Base-by-base conservation (phyloP, 2,113 vertebrate species). In the Solea senegalensis region DNA sequence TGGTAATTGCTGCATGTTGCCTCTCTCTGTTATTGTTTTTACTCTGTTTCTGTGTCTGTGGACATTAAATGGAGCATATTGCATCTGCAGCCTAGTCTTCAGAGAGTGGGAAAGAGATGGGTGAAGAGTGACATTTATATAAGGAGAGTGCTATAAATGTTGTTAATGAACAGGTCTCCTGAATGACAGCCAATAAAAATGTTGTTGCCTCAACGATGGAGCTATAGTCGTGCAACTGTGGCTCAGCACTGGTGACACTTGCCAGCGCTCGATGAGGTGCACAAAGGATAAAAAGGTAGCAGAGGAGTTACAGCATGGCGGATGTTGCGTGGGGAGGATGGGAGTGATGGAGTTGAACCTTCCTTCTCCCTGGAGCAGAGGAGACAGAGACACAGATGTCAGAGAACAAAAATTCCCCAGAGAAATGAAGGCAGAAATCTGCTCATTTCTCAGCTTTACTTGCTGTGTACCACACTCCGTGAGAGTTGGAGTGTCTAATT, bases 361-460 rank as follows among this genome's bases (percentile, higher is more conserved):
- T 15, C 51, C 16, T 40, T 81, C 74, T 80, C 85, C 84, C 84
- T 80, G 76, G 82, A 91, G 91, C 86, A 81, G 79, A 66, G 57
- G 76, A 88, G 80, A 78, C 54, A 80, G 85, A 76, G 88, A 85
- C 90, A 84, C 92, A 92, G 89, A 93, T 93, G 92, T 92, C 89
- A 84, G 84, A 82, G 76, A 88, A 90, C 89, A 85, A 74, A 82
- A 76, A 87, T 52, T 83, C 92, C 77, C 90, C 71, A 52, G 84
- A 90, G 89, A 90, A 44, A 70, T 3, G 13, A 40, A 57, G 15
- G 54, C 44, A 75, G 21, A 81, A 90, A 85, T 77, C 69, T 86
- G 73, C 76, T 87, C 69, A 15, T 74, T 76, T 74, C 69, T 74
- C 78, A 43, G 44, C 71, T 66, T 39, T 68, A 13, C 34, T 34